Evolutionary conservation across 2,888 invertebrate genomes (phyloP), one percentile per base, ranked within the genome.

Genomic region (Microplitis manilae): DNA sequence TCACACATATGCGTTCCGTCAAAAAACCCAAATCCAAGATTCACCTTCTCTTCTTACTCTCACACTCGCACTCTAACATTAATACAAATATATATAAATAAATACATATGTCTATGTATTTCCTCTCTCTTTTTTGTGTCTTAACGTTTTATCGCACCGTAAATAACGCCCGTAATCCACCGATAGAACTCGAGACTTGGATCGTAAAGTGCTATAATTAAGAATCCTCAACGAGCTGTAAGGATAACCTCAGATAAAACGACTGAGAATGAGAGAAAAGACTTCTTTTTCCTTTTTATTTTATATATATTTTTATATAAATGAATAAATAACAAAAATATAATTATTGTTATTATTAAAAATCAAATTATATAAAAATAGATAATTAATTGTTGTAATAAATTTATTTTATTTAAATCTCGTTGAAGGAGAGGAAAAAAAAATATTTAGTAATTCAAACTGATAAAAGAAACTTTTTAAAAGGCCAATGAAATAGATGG

Each of bases 181-280:
- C 82, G 82, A 84, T 82, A 82, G 80, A 82, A 80, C 77, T 78
- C 78, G 72, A 80, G 79, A 82, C 79, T 78, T 76, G 77, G 81
- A 80, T 84, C 84, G 83, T 84, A 84, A 84, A 83, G 79, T 79
- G 81, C 80, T 79, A 80, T 81, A 84, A 84, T 84, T 84, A 82
- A 83, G 83, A 83, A 81, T 79, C 81, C 79, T 78, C 78, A 80
- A 80, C 77, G 77, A 77, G 74, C 77, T 70, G 71, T 77, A 74
- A 40, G 73, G 77, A 77, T 77, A 77, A 77, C 77, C 77, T 65
- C 50, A 73, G 77, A 77, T 77, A 77, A 77, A 77, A 73, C 73
- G 65, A 74, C 39, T 70, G 77, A 74, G 77, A 77, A 77, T 65
- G 70, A 74, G 74, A 77, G 50, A 50, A 50, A 50, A 50, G 13